These are phyloP conservation scores for Pemphigus obesinymphae DNA, from an alignment of 1,140 invertebrate species.

Conservation along the genomic window DNA sequence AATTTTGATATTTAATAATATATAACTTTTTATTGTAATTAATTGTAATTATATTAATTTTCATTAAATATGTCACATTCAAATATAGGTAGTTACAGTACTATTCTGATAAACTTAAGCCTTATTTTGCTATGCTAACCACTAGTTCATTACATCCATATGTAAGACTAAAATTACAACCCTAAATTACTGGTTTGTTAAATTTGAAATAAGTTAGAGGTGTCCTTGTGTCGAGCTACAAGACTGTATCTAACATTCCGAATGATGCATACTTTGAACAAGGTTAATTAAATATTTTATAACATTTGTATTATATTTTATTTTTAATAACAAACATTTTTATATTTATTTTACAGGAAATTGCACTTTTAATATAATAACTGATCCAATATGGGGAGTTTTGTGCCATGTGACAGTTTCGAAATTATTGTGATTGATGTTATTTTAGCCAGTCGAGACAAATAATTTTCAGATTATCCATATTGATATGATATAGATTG, in stretches of 20 bases:
- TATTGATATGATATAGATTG: no score
- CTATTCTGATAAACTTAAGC: slow-evolving; percentile 69
- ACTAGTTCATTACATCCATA: slow-evolving; percentile 68
- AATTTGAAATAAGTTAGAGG: slow-evolving; percentile 68
- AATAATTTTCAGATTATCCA: slow-evolving; percentile 81
- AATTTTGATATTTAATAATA: no score
- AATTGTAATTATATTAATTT: background rate
- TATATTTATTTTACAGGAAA: slow-evolving; percentile 54
- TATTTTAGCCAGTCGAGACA: slow-evolving; percentile 87
- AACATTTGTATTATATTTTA: background rate
- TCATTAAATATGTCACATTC: slow-evolving; percentile 4
- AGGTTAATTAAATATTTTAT: slow-evolving; percentile 53
- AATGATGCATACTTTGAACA: slow-evolving; percentile 77
- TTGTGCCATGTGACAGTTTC: slow-evolving; percentile 81
- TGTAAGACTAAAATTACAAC: slow-evolving; percentile 67
- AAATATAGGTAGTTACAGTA: slow-evolving; percentile 72
- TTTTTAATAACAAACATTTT: slow-evolving; percentile 19
- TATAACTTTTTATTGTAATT: no score
- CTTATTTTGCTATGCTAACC: slow-evolving; percentile 72
- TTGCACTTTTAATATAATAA: slow-evolving; percentile 75
- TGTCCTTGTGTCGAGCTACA: slow-evolving; percentile 90
- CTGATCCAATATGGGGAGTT: slow-evolving; percentile 89
- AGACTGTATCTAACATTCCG: slow-evolving; percentile 70
- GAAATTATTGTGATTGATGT: slow-evolving; percentile 74
- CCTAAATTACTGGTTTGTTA: slow-evolving; percentile 62